Evolutionary conservation across 1,140 invertebrate species (phyloP).

Genomic region (Megathymus violae): DNA sequence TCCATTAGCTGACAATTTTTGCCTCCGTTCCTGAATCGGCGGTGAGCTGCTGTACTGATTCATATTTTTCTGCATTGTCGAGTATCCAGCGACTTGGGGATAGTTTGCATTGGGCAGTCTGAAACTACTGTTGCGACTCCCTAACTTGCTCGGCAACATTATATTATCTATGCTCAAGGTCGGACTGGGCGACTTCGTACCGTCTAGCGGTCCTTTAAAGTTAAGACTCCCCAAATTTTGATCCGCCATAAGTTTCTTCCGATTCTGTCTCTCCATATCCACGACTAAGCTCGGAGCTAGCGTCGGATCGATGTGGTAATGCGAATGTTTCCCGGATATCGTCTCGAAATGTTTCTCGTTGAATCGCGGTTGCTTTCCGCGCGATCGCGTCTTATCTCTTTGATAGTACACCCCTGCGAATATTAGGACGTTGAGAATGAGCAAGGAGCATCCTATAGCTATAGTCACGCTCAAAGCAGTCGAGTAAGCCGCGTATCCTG

Average conservation of each 20-base stretch:
- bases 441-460: conserved; percentile 93
- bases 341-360: conserved; percentile 89
- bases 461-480: conserved; percentile 94
- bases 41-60: conserved; percentile 77
- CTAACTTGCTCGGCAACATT: conserved; percentile 80
- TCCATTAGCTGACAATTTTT: conserved; percentile 58
- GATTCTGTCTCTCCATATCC: conserved; percentile 89
- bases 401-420: conserved; percentile 95
- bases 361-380: conserved; percentile 81
- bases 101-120: conserved; percentile 72
- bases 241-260: conserved; percentile 76
- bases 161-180: conserved; percentile 78
- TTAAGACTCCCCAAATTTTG: conserved; percentile 70
- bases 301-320: conserved; percentile 87
- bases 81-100: conserved; percentile 74
- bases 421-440: conserved; percentile 94
- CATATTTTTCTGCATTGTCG: conserved; percentile 80
- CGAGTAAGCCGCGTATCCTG: conserved; percentile 91
- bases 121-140: conserved; percentile 73
- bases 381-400: conserved; percentile 89
- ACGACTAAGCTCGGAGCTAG: conserved; percentile 89
- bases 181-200: conserved; percentile 77
- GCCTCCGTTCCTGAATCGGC: conserved; percentile 74
- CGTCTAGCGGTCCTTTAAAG: conserved; percentile 80
- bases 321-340: conserved; percentile 86